These are phyloP conservation scores for Hypselothyrea guttata DNA, from an alignment of 2,888 invertebrate species.

Conservation along the genomic window DNA sequence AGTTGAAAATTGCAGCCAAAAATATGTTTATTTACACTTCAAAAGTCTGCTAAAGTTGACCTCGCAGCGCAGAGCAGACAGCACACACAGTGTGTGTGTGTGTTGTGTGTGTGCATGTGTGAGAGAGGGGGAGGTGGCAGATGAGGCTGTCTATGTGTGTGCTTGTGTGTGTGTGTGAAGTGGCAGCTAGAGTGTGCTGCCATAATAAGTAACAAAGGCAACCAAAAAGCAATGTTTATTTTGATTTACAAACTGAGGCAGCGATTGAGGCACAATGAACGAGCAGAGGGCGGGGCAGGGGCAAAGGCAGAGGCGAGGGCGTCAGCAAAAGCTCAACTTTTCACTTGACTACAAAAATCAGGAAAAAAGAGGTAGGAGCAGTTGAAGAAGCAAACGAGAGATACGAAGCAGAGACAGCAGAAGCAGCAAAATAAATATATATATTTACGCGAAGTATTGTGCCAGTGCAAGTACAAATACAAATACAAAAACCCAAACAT, in stretches of 20 bases:
- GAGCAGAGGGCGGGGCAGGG: neutral
- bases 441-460: conserved; percentile 6
- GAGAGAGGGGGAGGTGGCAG: too few relatives aligned
- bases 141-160: conserved; percentile 12
- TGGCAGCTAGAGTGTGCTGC: conserved; percentile 17
- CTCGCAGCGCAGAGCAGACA: conserved; percentile 65
- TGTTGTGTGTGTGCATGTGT: conserved; percentile 8
- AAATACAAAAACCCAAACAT: conserved; percentile 28
- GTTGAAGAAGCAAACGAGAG: conserved; percentile 40
- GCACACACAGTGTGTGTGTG: conserved; percentile 34
- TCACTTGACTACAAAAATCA: conserved; percentile 54
- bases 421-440: neutral
- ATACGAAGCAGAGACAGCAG: conserved; percentile 19
- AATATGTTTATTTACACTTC: conserved; percentile 19
- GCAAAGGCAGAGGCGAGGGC: neutral
- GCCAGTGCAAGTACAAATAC: conserved; percentile 14
- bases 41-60: conserved; percentile 19
- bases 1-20: neutral
- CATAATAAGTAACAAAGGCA: conserved; percentile 62
- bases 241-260: conserved; percentile 59
- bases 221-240: conserved; percentile 73
- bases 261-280: conserved; percentile 28
- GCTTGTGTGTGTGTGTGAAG: conserved; percentile 24
- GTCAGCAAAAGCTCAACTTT: conserved; percentile 54
- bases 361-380: conserved; percentile 10